Base-by-base conservation (phyloP, 2,113 vertebrate species). In the Bufo bufo region DNA sequence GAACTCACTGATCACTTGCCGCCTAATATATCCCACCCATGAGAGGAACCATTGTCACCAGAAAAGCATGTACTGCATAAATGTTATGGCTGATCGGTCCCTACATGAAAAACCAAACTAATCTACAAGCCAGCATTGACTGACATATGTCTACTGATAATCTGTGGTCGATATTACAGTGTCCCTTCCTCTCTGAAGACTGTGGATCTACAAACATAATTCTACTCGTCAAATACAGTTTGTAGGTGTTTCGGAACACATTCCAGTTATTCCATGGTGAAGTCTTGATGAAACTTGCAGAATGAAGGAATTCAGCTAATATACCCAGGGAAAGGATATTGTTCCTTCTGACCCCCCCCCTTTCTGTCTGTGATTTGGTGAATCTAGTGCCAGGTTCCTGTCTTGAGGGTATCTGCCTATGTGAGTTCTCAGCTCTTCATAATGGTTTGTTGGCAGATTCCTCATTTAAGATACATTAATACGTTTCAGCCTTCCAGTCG, bases 331-430 rank as follows among this genome's bases (percentile, higher is more conserved):
- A 75, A 33, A 85, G 54, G 72, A 77, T 56, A 72, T 65, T 58
- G 45, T 63, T 77, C 56, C 56, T 50, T 52, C 52, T 84, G 65
- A 33, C 23, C 49, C 11, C 33, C 11, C 33, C 56, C 49, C 50
- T 56, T 72, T 9, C 8, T 45, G 50, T 43, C 65, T 84, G 47
- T 84, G 65, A 84, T 84, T 33, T 69, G 65, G 52, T 49, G 50
- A 66, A 56, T 85, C 58, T 63, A 17, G 56, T 77, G 84, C 84
- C 84, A 85, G 84, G 58, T 85, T 77, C 74, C 84, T 85, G 84
- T 77, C 84, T 58, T 33, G 19, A n/a, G 72, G 84, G 72, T 19
- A 77, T 77, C 45, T 77, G 72, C 8, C 43, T 77, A 77, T 85
- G 58, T 77, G 56, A 77, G 56, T 85, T 85, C 84, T 77, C 56